Conservation (phyloP, 2,888 invertebrate species). For the Ernsta delagoae region DNA sequence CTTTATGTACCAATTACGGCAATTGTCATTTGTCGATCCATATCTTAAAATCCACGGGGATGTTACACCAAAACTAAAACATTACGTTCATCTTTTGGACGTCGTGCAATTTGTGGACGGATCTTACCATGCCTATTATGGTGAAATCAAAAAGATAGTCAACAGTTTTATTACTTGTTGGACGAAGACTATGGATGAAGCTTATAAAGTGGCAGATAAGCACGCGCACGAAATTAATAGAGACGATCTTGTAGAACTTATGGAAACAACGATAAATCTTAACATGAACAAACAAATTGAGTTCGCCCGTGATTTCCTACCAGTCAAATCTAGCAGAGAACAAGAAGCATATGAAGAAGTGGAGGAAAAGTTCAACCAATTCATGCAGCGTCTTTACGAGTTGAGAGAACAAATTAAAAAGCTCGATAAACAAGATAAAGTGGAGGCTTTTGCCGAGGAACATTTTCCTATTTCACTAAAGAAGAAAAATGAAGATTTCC, state of each 20-base stretch:
- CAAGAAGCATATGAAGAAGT: conserved; percentile 53
- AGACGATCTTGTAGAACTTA: conserved; percentile 49
- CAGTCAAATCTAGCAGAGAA: conserved; percentile 49
- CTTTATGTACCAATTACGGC: conserved; percentile 55
- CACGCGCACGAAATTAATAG: conserved; percentile 46
- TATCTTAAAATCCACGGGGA: conserved; percentile 54
- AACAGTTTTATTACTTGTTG: conserved; percentile 57
- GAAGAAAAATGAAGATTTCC: conserved; percentile 54
- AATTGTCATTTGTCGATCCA: conserved; percentile 49
- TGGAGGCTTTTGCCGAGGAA: conserved; percentile 53
- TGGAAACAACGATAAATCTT: conserved; percentile 52
- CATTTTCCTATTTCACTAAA: conserved; percentile 52
- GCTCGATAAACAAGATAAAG: conserved; percentile 51
- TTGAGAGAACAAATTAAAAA: conserved; percentile 48
- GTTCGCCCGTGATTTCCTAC: conserved; percentile 56
- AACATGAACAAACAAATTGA: conserved; percentile 51
- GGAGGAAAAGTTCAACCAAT: conserved; percentile 44
- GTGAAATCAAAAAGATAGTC: conserved; percentile 57
- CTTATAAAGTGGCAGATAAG: conserved; percentile 53
- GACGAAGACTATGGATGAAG: conserved; percentile 53
- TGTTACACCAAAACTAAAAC: conserved; percentile 51
- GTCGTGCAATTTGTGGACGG: conserved; percentile 54
- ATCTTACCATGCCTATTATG: conserved; percentile 58
- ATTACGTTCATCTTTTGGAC: conserved; percentile 51
- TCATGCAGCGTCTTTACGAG: conserved; percentile 47